Conservation (phyloP, 92 coral and sea anemone genomes). For the Epizoanthus rinbou region DNA sequence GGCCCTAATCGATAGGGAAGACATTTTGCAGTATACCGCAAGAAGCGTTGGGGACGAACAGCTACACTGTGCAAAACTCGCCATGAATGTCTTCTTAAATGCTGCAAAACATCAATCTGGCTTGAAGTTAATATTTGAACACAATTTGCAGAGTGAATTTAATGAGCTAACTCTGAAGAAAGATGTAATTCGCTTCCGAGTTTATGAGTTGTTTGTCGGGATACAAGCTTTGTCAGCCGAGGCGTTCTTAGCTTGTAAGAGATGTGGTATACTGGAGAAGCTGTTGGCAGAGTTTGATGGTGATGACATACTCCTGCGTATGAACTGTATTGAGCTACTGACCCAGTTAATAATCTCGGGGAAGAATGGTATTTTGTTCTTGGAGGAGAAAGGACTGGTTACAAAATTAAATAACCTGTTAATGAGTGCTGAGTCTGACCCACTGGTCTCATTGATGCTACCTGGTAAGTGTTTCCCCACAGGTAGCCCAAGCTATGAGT, state of each 20-base stretch:
- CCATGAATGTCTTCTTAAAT: conserved; percentile 71
- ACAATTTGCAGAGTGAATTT: conserved; percentile 80
- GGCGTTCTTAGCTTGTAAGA: conserved; percentile 60
- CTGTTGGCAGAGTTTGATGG: conserved; percentile 80
- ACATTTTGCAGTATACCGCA: conserved; percentile 76
- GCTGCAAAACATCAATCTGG: conserved; percentile 85
- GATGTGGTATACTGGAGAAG: conserved; percentile 69
- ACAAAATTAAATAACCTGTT: conserved; percentile 74
- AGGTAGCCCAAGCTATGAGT: too few relatives aligned
- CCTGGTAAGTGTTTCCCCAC: conserved; percentile 69
- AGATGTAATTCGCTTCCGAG: conserved; percentile 84
- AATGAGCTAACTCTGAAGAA: conserved; percentile 67
- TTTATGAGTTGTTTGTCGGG: conserved; percentile 74
- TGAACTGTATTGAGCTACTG: conserved; percentile 90
- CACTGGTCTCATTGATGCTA: conserved; percentile 71
- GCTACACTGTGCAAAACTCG: conserved; percentile 72
- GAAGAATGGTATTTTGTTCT: conserved; percentile 69
- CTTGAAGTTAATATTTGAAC: conserved; percentile 73
- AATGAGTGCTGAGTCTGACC: conserved; percentile 63
- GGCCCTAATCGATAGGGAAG: conserved; percentile 78
- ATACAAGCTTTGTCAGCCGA: conserved; percentile 68
- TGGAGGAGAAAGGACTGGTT: conserved; percentile 75
- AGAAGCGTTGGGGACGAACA: conserved; percentile 76
- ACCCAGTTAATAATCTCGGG: conserved; percentile 76
- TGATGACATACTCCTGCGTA: conserved; percentile 80